Evolutionary conservation across 2,888 invertebrate genomes (phyloP).

Genomic region (Tipula confusa): DNA sequence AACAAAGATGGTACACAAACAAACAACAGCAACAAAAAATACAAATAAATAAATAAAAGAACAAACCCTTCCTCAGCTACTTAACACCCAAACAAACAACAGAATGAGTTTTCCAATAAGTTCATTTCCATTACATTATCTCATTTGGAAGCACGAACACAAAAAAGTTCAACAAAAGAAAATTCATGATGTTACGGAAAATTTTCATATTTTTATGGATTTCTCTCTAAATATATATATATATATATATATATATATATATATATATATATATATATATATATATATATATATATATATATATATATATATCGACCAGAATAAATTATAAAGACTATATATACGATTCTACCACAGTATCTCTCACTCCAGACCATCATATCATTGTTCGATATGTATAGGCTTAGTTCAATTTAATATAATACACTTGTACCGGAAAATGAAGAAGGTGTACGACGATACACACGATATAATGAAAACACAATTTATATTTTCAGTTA

Average conservation of each 20-base stretch:
- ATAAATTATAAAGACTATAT: too few relatives aligned
- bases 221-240: too few relatives aligned
- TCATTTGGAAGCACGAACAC: neutral
- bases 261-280: too few relatives aligned
- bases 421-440: neutral
- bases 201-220: conserved; percentile 8
- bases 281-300: too few relatives aligned
- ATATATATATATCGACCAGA: neutral
- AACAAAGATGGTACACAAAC: too few relatives aligned
- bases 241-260: too few relatives aligned
- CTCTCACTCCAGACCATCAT: neutral
- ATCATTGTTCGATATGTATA: neutral
- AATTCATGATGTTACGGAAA: neutral
- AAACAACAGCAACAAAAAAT: neutral
- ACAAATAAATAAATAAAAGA: too few relatives aligned
- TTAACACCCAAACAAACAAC: neutral
- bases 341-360: neutral
- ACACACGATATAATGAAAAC: neutral
- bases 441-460: neutral
- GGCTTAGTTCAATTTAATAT: neutral
- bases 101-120: neutral
- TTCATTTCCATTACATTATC: neutral
- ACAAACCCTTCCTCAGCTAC: neutral
- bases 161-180: neutral
- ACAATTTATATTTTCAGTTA: neutral